Conservation (phyloP, 1,140 invertebrate species). For the Scaptodrosophila lebanonensis region DNA sequence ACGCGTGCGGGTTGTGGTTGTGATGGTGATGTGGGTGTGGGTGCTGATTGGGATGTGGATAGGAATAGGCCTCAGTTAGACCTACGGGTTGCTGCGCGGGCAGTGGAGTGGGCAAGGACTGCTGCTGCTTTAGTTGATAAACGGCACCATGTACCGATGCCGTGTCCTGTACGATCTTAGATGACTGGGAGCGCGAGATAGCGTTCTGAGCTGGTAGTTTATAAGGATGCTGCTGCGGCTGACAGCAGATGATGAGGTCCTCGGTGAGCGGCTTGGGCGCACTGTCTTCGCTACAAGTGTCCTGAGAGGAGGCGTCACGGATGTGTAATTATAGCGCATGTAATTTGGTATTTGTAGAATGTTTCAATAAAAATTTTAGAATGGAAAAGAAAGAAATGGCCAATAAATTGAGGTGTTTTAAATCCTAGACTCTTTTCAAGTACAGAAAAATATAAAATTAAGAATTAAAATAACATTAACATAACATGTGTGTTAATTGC, state of each 20-base stretch:
- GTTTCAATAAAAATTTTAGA: slow-evolving; percentile 56
- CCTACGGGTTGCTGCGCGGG: slow-evolving; percentile 37
- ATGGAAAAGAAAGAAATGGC: slow-evolving; percentile 67
- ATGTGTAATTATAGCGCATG: slow-evolving; percentile 25
- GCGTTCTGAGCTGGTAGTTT: slow-evolving; percentile 49
- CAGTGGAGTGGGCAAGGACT: slow-evolving; percentile 63
- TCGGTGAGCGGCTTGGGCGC: slow-evolving; percentile 44
- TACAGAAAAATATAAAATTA: too few relatives aligned
- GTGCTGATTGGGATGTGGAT: slow-evolving; percentile 23
- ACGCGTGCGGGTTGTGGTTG: slow-evolving; percentile 47
- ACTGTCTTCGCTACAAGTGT: slow-evolving; percentile 56
- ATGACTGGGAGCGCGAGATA: slow-evolving; percentile 75
- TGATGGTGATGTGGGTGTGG: slow-evolving; percentile 16
- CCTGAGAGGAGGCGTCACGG: slow-evolving; percentile 39
- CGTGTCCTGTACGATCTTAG: slow-evolving; percentile 52
- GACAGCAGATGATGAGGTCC: slow-evolving; percentile 64
- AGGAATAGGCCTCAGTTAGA: slow-evolving; percentile 11
- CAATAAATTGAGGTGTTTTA: too few relatives aligned
- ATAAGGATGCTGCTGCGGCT: slow-evolving; percentile 41
- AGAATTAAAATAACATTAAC: too few relatives aligned
- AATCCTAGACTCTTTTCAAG: too few relatives aligned
- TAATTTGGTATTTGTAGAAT: slow-evolving; percentile 19
- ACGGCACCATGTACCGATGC: slow-evolving; percentile 58
- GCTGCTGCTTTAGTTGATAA: slow-evolving; percentile 73
- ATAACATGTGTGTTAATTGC: too few relatives aligned